Evolutionary conservation across 2,888 invertebrate species (phyloP).

Genomic region (Cenopis cana): DNA sequence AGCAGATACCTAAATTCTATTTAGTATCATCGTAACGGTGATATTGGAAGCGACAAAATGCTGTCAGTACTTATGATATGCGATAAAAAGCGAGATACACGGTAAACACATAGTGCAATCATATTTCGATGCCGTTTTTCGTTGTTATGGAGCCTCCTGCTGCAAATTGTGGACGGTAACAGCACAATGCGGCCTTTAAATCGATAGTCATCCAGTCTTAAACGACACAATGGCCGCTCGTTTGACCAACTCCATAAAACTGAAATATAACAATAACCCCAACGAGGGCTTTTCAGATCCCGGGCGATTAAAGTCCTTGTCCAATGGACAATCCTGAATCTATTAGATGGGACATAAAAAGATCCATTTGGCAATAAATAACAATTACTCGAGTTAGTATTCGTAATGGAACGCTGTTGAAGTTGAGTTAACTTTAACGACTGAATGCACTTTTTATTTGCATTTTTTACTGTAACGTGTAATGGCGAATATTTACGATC

Average conservation of each 20-base stretch:
- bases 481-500: conserved; percentile 23
- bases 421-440: conserved; percentile 24
- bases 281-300: conserved; percentile 55
- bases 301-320: conserved; percentile 63
- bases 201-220: conserved; percentile 47
- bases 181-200: conserved; percentile 44
- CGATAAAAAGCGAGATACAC: neutral
- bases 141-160: conserved; percentile 66
- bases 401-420: conserved; percentile 31
- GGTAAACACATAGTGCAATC: conserved; percentile 59
- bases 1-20: too few relatives aligned
- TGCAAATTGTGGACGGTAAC: conserved; percentile 42
- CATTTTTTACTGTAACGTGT: conserved; percentile 24
- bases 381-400: conserved; percentile 44
- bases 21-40: too few relatives aligned
- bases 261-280: conserved; percentile 69
- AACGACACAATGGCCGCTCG: conserved; percentile 70
- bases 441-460: conserved; percentile 31
- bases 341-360: conserved; percentile 50
- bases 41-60: neutral
- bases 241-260: conserved; percentile 72
- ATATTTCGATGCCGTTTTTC: conserved; percentile 64
- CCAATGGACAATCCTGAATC: conserved; percentile 57
- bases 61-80: neutral
- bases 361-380: conserved; percentile 42